A percentile compares a stretch with the other conserved stretches of the same genome.
Evolutionary conservation across 2,113 vertebrate species (phyloP).

Genomic region (Oreochromis niloticus): DNA sequence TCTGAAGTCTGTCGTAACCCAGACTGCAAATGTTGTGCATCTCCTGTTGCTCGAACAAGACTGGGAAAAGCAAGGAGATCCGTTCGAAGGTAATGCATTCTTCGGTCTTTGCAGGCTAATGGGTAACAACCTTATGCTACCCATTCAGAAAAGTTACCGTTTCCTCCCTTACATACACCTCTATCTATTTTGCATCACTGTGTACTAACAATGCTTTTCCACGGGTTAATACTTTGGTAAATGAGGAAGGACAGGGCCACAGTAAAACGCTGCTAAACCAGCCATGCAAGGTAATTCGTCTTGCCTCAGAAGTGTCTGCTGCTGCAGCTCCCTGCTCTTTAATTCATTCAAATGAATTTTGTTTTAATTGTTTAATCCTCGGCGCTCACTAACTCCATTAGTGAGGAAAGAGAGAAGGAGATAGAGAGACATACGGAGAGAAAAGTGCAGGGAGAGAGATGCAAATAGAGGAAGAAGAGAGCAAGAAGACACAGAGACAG

Average conservation of each 20-base stretch:
- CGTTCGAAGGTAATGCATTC: neutral
- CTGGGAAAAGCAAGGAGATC: neutral
- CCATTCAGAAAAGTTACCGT: neutral
- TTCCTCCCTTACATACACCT: neutral
- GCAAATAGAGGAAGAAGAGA: neutral
- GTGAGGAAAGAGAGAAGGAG: constrained; percentile 9
- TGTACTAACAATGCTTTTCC: constrained; percentile 23
- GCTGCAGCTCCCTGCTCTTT: constrained; percentile 45
- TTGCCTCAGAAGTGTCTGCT: constrained; percentile 51
- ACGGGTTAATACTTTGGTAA: constrained; percentile 43
- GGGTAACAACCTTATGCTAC: neutral
- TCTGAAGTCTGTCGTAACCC: constrained; percentile 23
- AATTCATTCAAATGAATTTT: constrained; percentile 65
- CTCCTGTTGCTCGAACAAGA: neutral
- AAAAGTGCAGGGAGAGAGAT: neutral
- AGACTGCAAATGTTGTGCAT: neutral
- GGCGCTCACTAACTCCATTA: constrained; percentile 57
- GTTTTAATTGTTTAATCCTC: constrained; percentile 64
- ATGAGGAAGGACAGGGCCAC: constrained; percentile 48
- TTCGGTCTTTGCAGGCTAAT: neutral
- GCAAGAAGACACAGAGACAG: neutral
- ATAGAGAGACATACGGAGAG: neutral
- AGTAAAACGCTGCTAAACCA: constrained; percentile 46
- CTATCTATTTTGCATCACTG: neutral
- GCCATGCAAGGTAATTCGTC: constrained; percentile 57